Evolutionary conservation across 1,140 invertebrate species (phyloP), one percentile per base, ranked within the genome.

Genomic region (Battus philenor): DNA sequence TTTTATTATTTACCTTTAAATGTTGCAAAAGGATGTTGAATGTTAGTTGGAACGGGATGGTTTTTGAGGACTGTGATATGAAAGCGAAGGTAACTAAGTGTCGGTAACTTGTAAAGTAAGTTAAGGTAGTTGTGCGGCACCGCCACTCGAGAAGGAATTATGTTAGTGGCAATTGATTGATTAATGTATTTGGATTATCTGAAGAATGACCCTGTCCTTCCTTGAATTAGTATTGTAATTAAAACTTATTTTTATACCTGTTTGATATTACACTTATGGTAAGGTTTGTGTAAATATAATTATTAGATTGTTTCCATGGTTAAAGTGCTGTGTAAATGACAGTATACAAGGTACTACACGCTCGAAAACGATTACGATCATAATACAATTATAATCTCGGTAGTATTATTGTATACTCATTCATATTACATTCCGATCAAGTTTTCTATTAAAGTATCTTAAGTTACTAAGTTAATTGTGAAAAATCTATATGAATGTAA

Each of bases 161-260:
- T n/a, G n/a, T n/a, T n/a, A n/a, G n/a, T n/a, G n/a, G n/a, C n/a
- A n/a, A n/a, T n/a, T n/a, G n/a, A n/a, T n/a, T n/a, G n/a, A n/a
- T n/a, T n/a, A n/a, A n/a, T n/a, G n/a, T n/a, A n/a, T n/a, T n/a
- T n/a, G n/a, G n/a, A n/a, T n/a, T n/a, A n/a, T n/a, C n/a, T n/a
- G n/a, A n/a, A n/a, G n/a, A n/a, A n/a, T n/a, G n/a, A n/a, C n/a
- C n/a, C n/a, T n/a, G n/a, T n/a, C n/a, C n/a, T n/a, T n/a, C n/a
- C n/a, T n/a, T n/a, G n/a, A n/a, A n/a, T n/a, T n/a, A n/a, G n/a
- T n/a, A n/a, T n/a, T n/a, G 24, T 41, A 41, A 24, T 13, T 39
- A 12, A 7, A 34, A 41, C 24, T 41, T 41, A 41, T 41, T 41
- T 26, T 41, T 41, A 16, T 41, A 41, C 12, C 24, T 27, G n/a